A percentile compares a stretch with the other conserved stretches of the same genome.
phyloP scores from a whole-genome alignment of 2,797 vertebrate species.

The Passerculus sandwichensis region DNA sequence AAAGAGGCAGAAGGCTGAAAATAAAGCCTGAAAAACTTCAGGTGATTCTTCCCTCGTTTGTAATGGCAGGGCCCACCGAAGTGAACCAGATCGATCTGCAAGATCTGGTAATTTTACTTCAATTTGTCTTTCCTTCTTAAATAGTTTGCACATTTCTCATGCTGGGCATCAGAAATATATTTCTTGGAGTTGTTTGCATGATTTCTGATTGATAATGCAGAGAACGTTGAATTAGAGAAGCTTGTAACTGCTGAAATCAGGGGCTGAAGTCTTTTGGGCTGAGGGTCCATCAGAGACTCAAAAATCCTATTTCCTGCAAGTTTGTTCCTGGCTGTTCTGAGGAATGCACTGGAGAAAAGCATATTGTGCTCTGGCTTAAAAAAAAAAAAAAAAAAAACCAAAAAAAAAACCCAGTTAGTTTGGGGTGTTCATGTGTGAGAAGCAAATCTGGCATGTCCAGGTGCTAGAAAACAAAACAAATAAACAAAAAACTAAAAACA shows the following conservation, averaged over 20 bases:
- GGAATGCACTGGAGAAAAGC: background rate
- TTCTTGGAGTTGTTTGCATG: background rate
- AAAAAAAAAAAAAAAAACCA: no score
- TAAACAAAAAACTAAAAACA: no score
- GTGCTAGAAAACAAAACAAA: background rate
- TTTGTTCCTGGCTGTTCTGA: background rate
- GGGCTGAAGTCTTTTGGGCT: background rate
- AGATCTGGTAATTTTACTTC: background rate
- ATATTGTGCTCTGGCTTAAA: background rate
- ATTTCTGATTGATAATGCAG: background rate
- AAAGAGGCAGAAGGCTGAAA: constrained; percentile 3
- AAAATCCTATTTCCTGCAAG: background rate
- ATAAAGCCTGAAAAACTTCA: background rate
- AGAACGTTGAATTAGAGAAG: background rate
- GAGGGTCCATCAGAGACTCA: background rate
- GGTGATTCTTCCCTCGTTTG: constrained; percentile 27
- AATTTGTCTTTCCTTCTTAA: background rate
- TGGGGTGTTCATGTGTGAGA: background rate
- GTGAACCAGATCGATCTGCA: background rate
- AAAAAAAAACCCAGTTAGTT: background rate
- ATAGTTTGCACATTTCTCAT: background rate
- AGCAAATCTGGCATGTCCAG: background rate
- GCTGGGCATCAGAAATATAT: background rate
- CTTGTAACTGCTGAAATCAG: background rate
- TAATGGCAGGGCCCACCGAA: background rate